These are phyloP conservation scores for Larimichthys polyactis DNA, from an alignment of 2,113 vertebrate genomes.

Conservation along the genomic window DNA sequence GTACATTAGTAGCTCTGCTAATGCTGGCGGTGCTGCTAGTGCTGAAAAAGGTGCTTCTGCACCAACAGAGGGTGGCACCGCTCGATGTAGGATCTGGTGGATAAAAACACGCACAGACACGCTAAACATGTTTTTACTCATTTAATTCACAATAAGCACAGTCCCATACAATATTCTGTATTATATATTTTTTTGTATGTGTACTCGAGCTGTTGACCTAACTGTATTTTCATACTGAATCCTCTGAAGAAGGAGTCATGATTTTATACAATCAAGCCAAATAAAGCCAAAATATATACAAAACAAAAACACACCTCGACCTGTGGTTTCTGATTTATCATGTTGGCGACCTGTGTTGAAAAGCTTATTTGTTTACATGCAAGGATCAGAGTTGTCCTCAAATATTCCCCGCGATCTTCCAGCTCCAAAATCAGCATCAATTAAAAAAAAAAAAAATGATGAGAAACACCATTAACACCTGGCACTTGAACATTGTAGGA, in stretches of 20 bases:
- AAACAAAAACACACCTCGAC: background rate
- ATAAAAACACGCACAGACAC: constrained; percentile 46
- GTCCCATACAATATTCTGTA: constrained; percentile 6
- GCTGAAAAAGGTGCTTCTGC: constrained; percentile 71
- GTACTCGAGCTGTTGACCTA: constrained; percentile 18
- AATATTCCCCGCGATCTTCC: background rate
- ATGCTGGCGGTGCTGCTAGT: constrained; percentile 72
- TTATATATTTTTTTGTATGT: constrained; percentile 10
- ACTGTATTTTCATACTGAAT: constrained; percentile 22
- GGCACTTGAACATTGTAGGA: background rate
- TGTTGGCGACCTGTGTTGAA: background rate
- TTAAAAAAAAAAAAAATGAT: constrained; percentile 6
- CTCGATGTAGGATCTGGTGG: constrained; percentile 48
- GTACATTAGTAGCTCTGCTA: constrained; percentile 73
- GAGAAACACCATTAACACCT: background rate
- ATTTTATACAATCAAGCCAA: constrained; percentile 51
- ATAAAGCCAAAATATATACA: constrained; percentile 31
- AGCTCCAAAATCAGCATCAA: constrained; percentile 4
- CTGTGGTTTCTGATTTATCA: background rate
- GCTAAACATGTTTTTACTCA: constrained; percentile 3
- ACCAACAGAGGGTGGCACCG: constrained; percentile 79
- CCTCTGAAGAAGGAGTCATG: background rate
- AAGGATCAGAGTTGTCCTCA: background rate
- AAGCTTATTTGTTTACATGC: background rate
- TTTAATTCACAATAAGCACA: constrained; percentile 36